A percentile compares a stretch with the other conserved stretches of the same genome.
phyloP scores from a whole-genome alignment of 2,797 vertebrate species.

The Leucoraja ocellata region DNA sequence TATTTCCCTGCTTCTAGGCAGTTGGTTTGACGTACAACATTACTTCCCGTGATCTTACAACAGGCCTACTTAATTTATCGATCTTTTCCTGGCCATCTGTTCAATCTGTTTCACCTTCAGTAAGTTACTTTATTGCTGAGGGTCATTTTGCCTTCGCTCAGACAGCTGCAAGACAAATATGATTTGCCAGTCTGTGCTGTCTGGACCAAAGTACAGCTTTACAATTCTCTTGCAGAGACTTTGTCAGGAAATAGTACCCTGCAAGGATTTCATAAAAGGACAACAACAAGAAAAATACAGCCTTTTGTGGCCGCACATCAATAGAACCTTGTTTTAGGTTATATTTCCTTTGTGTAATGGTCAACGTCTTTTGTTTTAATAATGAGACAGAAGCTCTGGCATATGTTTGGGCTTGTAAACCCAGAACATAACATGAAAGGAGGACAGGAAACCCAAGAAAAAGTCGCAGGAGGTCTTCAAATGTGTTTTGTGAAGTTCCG shows the following conservation, averaged over 20 bases:
- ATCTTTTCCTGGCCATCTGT: conserved; percentile 34
- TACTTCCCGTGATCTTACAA: conserved; percentile 24
- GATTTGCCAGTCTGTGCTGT: conserved; percentile 12
- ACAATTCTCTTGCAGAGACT: background rate
- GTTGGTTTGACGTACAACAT: background rate
- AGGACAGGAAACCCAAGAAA: conserved; percentile 9
- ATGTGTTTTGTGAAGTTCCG: conserved; percentile 11
- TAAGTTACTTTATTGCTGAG: conserved; percentile 23
- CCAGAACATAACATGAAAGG: background rate
- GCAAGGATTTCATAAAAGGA: background rate
- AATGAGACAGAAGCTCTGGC: background rate
- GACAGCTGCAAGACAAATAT: conserved; percentile 30
- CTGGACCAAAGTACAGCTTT: background rate
- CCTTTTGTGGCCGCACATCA: background rate
- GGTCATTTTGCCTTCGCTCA: background rate
- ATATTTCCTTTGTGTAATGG: background rate
- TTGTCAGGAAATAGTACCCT: background rate
- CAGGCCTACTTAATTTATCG: background rate
- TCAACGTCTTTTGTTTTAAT: background rate
- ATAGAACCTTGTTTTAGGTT: background rate
- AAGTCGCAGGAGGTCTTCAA: conserved; percentile 17
- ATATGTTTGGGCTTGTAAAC: conserved; percentile 1
- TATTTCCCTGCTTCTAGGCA: background rate
- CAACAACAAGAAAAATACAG: background rate
- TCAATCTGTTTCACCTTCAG: conserved; percentile 27